Base-by-base conservation (phyloP, 2,797 vertebrate species). In the Percopsis omiscomaycus region DNA sequence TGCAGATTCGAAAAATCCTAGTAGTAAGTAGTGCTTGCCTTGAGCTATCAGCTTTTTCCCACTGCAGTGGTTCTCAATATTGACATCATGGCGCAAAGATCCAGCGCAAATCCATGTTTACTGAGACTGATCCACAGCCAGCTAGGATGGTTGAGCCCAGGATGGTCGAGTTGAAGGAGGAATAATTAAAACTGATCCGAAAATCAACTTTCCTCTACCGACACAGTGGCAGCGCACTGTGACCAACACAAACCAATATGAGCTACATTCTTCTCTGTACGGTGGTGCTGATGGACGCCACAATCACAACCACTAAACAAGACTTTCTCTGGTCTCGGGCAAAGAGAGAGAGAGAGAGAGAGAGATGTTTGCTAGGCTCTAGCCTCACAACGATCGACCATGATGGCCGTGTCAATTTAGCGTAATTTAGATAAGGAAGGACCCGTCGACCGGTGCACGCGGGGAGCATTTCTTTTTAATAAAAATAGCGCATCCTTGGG, bases 221-320 rank as follows among this genome's bases (percentile, higher is more conserved):
- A 74, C 74, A 73, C 75, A 75, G 22, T 77, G 75, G 51, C 65
- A 64, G 71, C 74, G 80, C 71, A 71, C 69, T 30, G 74, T 84
- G 87, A 89, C 83, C 84, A 88, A 84, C 85, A 75, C 80, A 83
- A 71, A 83, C 47, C 32, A 75, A 61, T 75, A 56, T 74, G 81
- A 86, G 84, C 86, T 83, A 85, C 76, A 89, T 90, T 86, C 72
- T 76, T 73, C 65, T 69, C 53, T 62, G 73, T 64, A 55, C 59
- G 67, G 71, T 32, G 54, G 55, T 54, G 48, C 69, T 64, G 64
- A 74, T 80, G 77, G 68, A 82, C 60, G 42, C 32, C 55, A 68
- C 74, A 62, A 56, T 42, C 4, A 32, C 11, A 42, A 11, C 44
- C 9, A 11, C 54, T 12, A 52, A 58, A 59, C 13, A 37, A 66